phyloP scores from a whole-genome alignment of 2,113 vertebrate species.

The Rhinoptilus africanus region DNA sequence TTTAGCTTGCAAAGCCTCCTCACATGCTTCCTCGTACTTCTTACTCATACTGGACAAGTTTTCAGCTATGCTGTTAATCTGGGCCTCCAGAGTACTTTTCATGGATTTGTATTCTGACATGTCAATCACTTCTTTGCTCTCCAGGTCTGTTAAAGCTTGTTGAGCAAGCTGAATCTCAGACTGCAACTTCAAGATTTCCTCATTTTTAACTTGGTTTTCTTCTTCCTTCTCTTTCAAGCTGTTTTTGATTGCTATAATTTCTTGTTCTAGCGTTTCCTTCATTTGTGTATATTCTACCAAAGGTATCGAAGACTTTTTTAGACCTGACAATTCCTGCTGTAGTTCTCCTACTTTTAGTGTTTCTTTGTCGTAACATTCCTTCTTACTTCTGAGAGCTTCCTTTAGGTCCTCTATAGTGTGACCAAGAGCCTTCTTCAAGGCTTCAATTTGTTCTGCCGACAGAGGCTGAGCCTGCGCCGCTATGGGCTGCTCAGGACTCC shows the following conservation, averaged over 20 bases:
- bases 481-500: constrained; percentile 55
- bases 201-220: constrained; percentile 64
- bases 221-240: constrained; percentile 81
- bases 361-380: constrained; percentile 63
- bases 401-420: constrained; percentile 70
- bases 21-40: constrained; percentile 74
- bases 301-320: constrained; percentile 53
- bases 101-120: constrained; percentile 73
- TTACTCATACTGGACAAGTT: constrained; percentile 72
- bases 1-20: constrained; percentile 71
- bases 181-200: constrained; percentile 77
- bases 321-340: constrained; percentile 75
- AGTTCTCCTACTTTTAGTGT: constrained; percentile 61
- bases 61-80: constrained; percentile 70
- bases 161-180: constrained; percentile 77
- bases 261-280: constrained; percentile 75
- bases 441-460: constrained; percentile 71
- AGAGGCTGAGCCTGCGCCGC: background rate
- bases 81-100: constrained; percentile 80
- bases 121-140: constrained; percentile 73
- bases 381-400: constrained; percentile 73
- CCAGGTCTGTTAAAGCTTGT: constrained; percentile 73
- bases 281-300: constrained; percentile 66
- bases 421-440: constrained; percentile 71
- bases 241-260: constrained; percentile 50